A percentile compares a stretch with the other conserved stretches of the same genome.
Evolutionary conservation across 2,113 vertebrate genomes (phyloP).

Genomic region (Ochotona curzoniae): DNA sequence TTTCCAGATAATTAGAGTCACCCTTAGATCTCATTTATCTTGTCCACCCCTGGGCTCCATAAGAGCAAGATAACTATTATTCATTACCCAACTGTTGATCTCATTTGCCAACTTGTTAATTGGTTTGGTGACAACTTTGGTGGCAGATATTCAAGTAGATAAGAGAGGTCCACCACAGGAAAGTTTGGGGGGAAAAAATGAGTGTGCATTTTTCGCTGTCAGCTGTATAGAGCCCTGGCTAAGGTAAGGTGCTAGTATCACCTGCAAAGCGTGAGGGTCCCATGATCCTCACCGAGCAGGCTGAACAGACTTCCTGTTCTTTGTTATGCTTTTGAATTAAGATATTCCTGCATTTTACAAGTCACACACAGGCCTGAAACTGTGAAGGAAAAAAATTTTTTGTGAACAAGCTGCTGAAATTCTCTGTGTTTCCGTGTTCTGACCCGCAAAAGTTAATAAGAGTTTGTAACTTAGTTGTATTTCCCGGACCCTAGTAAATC

Average conservation of each 20-base stretch:
- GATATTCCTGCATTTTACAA: neutral
- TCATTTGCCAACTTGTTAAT: neutral
- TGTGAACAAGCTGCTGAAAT: neutral
- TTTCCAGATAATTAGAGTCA: neutral
- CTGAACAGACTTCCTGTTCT: neutral
- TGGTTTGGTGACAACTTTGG: constrained; percentile 6
- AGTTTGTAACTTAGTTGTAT: neutral
- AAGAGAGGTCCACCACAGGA: neutral
- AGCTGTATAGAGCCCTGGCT: neutral
- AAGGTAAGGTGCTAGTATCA: neutral
- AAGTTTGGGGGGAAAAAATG: neutral
- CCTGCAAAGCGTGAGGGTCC: neutral
- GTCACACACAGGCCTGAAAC: neutral
- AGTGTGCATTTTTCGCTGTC: neutral
- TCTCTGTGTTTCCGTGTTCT: neutral
- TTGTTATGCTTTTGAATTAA: neutral
- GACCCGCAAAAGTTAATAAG: neutral
- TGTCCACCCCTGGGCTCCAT: neutral
- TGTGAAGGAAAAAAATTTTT: neutral
- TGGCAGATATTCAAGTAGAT: neutral
- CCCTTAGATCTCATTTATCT: neutral
- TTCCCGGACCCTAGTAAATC: neutral
- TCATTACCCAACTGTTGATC: neutral
- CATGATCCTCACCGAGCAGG: neutral
- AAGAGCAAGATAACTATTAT: neutral